These are phyloP conservation scores for Perithous albicinctus DNA, from an alignment of 2,888 invertebrate genomes.

Conservation along the genomic window DNA sequence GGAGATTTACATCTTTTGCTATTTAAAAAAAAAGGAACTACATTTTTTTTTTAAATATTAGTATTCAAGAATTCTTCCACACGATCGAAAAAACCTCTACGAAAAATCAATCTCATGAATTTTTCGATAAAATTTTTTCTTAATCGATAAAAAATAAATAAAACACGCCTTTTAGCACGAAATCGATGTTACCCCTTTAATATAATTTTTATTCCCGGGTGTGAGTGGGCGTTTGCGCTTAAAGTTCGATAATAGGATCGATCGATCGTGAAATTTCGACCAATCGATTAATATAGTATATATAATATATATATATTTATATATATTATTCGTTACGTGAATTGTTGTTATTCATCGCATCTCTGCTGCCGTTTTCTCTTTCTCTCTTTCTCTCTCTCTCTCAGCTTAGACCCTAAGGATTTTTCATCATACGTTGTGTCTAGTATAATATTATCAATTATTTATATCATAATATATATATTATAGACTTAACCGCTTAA, in stretches of 20 bases:
- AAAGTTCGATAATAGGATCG: constrained; percentile 56
- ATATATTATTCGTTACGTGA: constrained; percentile 42
- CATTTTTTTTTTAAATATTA: too few relatives aligned
- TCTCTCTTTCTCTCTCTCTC: constrained; percentile 53
- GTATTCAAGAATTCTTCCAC: too few relatives aligned
- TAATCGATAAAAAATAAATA: too few relatives aligned
- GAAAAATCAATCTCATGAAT: too few relatives aligned
- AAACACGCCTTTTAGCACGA: too few relatives aligned
- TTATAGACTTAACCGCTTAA: constrained; percentile 81
- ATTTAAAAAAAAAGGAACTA: too few relatives aligned
- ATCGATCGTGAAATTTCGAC: constrained; percentile 40
- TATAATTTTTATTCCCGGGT: constrained; percentile 34
- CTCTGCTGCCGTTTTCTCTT: constrained; percentile 14
- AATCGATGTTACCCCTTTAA: too few relatives aligned
- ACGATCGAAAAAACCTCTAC: too few relatives aligned
- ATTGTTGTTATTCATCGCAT: constrained; percentile 27
- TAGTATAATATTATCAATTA: constrained; percentile 75
- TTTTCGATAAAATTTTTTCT: too few relatives aligned
- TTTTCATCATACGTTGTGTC: constrained; percentile 62
- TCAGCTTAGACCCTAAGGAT: constrained; percentile 64
- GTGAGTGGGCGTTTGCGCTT: constrained; percentile 37
- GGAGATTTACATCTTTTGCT: too few relatives aligned
- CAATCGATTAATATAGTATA: constrained; percentile 52
- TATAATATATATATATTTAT: constrained; percentile 47
- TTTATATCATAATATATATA: constrained; percentile 77